phyloP scores from a whole-genome alignment of 2,113 vertebrate genomes.

The Lanius collurio region DNA sequence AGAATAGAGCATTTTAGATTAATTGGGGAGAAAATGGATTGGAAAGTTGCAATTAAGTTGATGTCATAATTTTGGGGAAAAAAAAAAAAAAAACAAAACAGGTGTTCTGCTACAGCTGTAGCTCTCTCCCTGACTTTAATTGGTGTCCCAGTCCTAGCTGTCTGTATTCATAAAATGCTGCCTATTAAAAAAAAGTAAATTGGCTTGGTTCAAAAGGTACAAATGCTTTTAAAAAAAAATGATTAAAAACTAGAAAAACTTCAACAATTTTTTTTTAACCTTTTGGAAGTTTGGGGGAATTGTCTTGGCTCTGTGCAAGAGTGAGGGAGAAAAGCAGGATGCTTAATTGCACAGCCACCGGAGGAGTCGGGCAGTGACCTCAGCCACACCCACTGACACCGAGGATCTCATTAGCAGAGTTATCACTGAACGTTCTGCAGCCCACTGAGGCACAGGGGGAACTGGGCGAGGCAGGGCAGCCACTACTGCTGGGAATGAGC shows the following conservation, averaged over 20 bases:
- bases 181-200: neutral
- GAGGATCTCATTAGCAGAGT: neutral
- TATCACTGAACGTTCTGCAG: neutral
- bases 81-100: neutral
- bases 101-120: neutral
- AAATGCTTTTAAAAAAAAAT: neutral
- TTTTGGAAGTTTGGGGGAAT: neutral
- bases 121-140: constrained; percentile 7
- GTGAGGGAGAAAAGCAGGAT: neutral
- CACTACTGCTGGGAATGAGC: neutral
- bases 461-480: neutral
- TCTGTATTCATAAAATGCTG: neutral
- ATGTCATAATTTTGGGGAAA: neutral
- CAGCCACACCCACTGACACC: neutral
- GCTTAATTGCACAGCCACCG: neutral
- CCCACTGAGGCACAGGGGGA: neutral
- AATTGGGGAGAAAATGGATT: neutral
- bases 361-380: neutral
- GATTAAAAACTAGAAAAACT: neutral
- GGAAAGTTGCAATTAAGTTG: constrained; percentile 38
- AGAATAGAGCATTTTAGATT: constrained; percentile 16
- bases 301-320: neutral
- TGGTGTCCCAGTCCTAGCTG: neutral
- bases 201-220: neutral
- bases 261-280: neutral